Evolutionary conservation across 2,797 vertebrate genomes (phyloP).

Genomic region (Girardinus metallicus): DNA sequence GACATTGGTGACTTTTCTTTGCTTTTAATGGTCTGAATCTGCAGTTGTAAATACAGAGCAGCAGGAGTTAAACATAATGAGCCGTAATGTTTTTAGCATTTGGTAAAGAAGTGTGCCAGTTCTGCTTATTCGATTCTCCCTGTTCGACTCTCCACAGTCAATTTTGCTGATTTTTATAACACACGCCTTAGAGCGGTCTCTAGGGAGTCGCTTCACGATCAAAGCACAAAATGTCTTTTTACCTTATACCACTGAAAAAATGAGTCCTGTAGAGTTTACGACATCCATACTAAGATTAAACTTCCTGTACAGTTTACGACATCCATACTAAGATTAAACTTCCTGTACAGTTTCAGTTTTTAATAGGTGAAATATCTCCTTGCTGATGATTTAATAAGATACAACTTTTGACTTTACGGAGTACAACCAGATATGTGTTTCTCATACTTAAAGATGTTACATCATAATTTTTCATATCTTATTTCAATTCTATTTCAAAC

Average conservation of each 20-base stretch:
- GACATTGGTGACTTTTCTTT: background rate
- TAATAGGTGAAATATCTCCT: background rate
- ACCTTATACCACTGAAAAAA: background rate
- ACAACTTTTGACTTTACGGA: background rate
- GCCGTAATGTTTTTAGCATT: background rate
- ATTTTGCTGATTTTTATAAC: background rate
- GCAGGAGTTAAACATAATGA: background rate
- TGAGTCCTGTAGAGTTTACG: background rate
- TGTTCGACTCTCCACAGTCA: background rate
- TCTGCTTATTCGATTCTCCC: background rate
- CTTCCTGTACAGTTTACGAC: background rate
- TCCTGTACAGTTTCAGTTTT: background rate
- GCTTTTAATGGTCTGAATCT: background rate
- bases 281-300: background rate
- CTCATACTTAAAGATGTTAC: background rate
- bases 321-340: background rate
- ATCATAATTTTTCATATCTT: slow-evolving; percentile 15
- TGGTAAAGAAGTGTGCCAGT: background rate
- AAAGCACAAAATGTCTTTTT: background rate
- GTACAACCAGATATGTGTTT: background rate
- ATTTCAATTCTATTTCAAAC: background rate
- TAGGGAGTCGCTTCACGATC: background rate
- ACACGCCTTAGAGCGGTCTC: background rate
- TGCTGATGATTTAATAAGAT: background rate
- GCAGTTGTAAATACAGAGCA: background rate